phyloP scores from a whole-genome alignment of 2,797 vertebrate species.

The Parambassis ranga region DNA sequence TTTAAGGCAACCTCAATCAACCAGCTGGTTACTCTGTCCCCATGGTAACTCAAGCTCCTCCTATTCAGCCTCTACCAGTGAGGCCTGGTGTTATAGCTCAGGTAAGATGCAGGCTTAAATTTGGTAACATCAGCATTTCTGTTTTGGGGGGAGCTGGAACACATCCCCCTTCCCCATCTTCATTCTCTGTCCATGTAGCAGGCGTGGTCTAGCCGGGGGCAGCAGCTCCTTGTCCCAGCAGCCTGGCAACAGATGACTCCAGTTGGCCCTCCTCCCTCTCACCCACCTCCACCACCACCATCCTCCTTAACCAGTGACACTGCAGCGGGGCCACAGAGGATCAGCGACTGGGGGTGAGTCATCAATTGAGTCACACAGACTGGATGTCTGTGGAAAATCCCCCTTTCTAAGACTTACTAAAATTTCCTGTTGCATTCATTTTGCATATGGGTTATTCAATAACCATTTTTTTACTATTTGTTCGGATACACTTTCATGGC shows the following conservation, averaged over 20 bases:
- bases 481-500: background rate
- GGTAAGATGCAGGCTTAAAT: conserved; percentile 75
- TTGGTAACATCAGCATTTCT: too few species aligned
- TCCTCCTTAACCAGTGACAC: conserved; percentile 86
- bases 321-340: conserved; percentile 86
- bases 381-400: conserved; percentile 3
- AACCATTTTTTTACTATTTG: background rate
- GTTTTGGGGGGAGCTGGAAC: too few species aligned
- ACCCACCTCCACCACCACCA: conserved; percentile 79
- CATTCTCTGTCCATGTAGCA: conserved; percentile 55
- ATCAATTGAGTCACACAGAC: conserved; percentile 59
- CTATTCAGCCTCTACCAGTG: conserved; percentile 91
- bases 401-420: background rate
- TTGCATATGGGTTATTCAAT: background rate
- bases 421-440: background rate
- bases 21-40: conserved; percentile 89
- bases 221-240: conserved; percentile 91
- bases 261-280: conserved; percentile 71
- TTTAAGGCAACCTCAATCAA: conserved; percentile 86
- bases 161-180: background rate
- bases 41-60: conserved; percentile 91
- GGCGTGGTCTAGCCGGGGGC: conserved; percentile 90
- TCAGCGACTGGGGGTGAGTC: conserved; percentile 94
- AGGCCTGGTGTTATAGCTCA: conserved; percentile 92
- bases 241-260: conserved; percentile 93